Evolutionary conservation across 2,113 vertebrate species (phyloP).

Genomic region (Paradoxurus hermaphroditus): DNA sequence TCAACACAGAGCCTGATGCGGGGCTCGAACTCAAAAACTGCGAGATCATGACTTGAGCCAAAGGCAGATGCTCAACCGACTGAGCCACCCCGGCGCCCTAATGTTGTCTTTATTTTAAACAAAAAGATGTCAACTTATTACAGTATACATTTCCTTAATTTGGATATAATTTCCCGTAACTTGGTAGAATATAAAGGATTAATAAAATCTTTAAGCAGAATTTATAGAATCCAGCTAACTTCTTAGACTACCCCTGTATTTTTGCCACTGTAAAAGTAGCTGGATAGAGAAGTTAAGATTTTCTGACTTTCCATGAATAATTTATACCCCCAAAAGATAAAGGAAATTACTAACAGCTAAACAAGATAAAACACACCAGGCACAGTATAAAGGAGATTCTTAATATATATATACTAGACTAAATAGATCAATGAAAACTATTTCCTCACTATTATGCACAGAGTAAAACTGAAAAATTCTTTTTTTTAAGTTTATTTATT

Average conservation of each 20-base stretch:
- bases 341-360: not conserved
- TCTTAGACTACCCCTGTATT: not conserved
- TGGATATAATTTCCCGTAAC: not conserved
- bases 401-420: not conserved
- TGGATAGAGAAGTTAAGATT: not conserved
- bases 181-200: not conserved
- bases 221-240: not conserved
- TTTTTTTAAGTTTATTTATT: too few species aligned
- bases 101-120: not conserved
- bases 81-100: too few species aligned
- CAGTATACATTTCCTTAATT: not conserved
- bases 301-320: conserved; percentile 33
- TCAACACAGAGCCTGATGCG: too few species aligned
- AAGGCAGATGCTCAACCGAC: too few species aligned
- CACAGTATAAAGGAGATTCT: not conserved
- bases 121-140: not conserved
- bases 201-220: not conserved
- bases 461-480: not conserved
- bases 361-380: not conserved
- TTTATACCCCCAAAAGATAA: not conserved
- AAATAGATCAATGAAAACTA: not conserved
- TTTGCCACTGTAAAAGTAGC: not conserved
- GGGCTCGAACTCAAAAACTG: too few species aligned
- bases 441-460: not conserved
- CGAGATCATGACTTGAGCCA: too few species aligned